Evolutionary conservation across 2,888 invertebrate species (phyloP).

Genomic region (Cataglyphis rosenhaueri): DNA sequence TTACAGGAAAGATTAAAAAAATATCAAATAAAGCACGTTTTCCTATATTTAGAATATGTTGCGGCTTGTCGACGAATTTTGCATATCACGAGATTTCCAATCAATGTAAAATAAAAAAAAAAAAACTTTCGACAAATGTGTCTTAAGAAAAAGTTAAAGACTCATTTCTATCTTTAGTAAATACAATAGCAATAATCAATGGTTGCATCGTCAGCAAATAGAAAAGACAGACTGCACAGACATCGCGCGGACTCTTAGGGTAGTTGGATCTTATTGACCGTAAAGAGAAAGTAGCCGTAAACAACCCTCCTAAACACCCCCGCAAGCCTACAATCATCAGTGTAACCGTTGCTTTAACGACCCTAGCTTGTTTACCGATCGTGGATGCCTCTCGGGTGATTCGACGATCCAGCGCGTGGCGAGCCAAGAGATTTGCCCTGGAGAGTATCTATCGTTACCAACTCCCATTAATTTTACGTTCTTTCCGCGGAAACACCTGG

Average conservation of each 20-base stretch:
- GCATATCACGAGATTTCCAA: background rate
- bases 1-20: background rate
- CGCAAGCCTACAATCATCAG: constrained; percentile 79
- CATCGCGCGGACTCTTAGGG: constrained; percentile 71
- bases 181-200: constrained; percentile 68
- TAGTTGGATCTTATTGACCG: constrained; percentile 78
- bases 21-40: background rate
- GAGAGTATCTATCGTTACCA: constrained; percentile 54
- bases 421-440: constrained; percentile 56
- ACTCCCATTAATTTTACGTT: constrained; percentile 60
- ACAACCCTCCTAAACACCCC: constrained; percentile 82
- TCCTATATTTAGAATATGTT: background rate
- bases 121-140: constrained; percentile 11
- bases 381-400: constrained; percentile 76
- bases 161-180: constrained; percentile 67
- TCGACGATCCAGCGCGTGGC: constrained; percentile 65
- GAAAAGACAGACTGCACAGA: constrained; percentile 72
- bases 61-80: background rate
- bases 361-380: constrained; percentile 82
- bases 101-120: constrained; percentile 7
- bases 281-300: constrained; percentile 79
- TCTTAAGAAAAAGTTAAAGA: constrained; percentile 45
- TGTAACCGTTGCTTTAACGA: constrained; percentile 82
- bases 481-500: constrained; percentile 58
- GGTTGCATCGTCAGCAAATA: constrained; percentile 80